Percentiles rank a stretch among this genome's conserved stretches.
phyloP scores from a whole-genome alignment of 2,113 vertebrate species.

The Haemorhous mexicanus region DNA sequence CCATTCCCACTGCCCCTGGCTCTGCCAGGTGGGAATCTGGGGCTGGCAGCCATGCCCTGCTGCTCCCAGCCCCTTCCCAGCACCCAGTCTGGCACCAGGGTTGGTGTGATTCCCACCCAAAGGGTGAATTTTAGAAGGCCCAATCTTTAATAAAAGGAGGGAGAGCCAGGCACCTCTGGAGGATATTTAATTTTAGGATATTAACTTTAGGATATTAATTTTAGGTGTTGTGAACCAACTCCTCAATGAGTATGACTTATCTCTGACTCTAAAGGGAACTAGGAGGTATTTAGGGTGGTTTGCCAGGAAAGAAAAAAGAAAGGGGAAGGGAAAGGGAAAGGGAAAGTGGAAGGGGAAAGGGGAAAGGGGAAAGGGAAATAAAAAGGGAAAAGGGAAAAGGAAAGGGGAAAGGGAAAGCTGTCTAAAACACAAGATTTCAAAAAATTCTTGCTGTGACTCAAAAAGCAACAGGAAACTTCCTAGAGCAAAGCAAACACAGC shows the following conservation, averaged over 20 bases:
- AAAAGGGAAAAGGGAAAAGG: neutral
- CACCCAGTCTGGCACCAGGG: neutral
- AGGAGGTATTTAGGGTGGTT: neutral
- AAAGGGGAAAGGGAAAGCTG: too few species aligned
- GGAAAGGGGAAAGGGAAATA: too few species aligned
- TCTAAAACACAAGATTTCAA: rapidly evolving
- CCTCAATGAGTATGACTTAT: neutral
- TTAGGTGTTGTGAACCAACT: neutral
- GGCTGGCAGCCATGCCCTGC: neutral
- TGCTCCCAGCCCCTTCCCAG: neutral
- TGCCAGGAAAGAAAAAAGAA: neutral
- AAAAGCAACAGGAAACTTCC: neutral
- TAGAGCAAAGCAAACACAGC: neutral
- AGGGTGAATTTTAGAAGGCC: neutral
- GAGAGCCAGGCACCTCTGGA: neutral
- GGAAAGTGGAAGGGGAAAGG: too few species aligned
- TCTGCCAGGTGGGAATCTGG: conserved; percentile 5
- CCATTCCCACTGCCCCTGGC: rapidly evolving
- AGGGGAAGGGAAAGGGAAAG: too few species aligned
- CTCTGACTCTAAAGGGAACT: neutral
- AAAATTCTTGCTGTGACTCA: neutral
- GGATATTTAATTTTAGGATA: neutral
- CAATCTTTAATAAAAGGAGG: neutral
- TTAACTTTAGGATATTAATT: neutral
- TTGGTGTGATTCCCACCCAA: neutral